These are phyloP conservation scores for Heliconius ethilla DNA, from an alignment of 2,888 invertebrate genomes.

Conservation along the genomic window DNA sequence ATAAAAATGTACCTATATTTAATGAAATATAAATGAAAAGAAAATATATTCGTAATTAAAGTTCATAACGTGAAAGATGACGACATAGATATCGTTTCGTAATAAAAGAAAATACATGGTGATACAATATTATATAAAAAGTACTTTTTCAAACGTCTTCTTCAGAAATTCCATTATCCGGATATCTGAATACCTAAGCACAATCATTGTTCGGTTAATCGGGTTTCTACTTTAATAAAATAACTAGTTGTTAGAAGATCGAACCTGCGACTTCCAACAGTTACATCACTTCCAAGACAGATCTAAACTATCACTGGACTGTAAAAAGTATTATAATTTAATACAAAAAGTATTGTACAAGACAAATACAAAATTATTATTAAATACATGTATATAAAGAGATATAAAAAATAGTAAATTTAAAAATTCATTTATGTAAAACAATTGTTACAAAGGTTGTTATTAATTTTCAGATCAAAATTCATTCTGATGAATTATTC, in stretches of 20 bases:
- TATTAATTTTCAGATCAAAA: not conserved
- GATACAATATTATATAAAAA: not conserved
- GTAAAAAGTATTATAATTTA: not conserved
- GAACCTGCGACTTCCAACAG: not conserved
- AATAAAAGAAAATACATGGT: not conserved
- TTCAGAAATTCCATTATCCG: not conserved
- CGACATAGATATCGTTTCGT: not conserved
- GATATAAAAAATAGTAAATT: not conserved
- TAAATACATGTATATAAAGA: slow-evolving; percentile 2
- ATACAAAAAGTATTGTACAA: not conserved
- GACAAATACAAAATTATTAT: not conserved
- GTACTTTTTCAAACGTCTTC: not conserved
- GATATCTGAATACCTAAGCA: not conserved
- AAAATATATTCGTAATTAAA: too few relatives aligned
- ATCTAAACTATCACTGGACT: not conserved
- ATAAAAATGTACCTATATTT: not conserved
- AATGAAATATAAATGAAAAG: not conserved
- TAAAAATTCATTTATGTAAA: not conserved
- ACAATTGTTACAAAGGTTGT: not conserved
- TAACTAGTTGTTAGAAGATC: not conserved
- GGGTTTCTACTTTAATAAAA: not conserved
- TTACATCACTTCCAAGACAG: not conserved
- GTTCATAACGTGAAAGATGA: too few relatives aligned
- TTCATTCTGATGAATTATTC: not conserved
- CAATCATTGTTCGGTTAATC: too few relatives aligned